Conservation (phyloP, 2,113 vertebrate species). For the Cyprinodon variegatus region DNA sequence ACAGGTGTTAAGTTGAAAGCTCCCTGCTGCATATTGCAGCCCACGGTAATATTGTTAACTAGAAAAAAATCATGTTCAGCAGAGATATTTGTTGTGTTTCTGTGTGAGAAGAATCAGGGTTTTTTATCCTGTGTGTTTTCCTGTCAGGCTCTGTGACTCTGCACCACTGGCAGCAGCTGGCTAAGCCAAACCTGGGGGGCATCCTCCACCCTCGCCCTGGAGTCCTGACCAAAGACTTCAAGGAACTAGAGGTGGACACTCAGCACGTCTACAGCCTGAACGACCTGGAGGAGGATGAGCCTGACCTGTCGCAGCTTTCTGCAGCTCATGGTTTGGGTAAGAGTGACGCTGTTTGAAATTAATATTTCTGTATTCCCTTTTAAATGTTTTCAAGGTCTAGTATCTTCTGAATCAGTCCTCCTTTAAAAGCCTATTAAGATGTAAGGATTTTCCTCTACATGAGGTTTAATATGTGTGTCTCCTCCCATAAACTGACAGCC, state of each 20-base stretch:
- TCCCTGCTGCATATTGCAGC: background rate
- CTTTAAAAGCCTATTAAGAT: constrained; percentile 3
- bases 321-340: constrained; percentile 75
- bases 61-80: background rate
- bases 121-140: background rate
- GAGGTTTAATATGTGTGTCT: constrained; percentile 46
- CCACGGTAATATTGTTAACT: background rate
- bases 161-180: constrained; percentile 90
- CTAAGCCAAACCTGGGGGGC: constrained; percentile 84
- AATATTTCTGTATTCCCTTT: background rate
- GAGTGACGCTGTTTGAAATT: background rate
- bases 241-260: constrained; percentile 83
- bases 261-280: constrained; percentile 88
- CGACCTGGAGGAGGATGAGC: constrained; percentile 88
- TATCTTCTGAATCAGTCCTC: background rate
- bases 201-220: constrained; percentile 84
- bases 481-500: constrained; percentile 79
- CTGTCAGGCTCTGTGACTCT: constrained; percentile 83
- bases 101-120: background rate
- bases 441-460: constrained; percentile 1
- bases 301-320: constrained; percentile 74
- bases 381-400: background rate
- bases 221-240: constrained; percentile 89
- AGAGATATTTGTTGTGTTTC: background rate
- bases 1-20: background rate